Conservation (phyloP, 1,140 invertebrate species). For the Drosophila pachea region DNA sequence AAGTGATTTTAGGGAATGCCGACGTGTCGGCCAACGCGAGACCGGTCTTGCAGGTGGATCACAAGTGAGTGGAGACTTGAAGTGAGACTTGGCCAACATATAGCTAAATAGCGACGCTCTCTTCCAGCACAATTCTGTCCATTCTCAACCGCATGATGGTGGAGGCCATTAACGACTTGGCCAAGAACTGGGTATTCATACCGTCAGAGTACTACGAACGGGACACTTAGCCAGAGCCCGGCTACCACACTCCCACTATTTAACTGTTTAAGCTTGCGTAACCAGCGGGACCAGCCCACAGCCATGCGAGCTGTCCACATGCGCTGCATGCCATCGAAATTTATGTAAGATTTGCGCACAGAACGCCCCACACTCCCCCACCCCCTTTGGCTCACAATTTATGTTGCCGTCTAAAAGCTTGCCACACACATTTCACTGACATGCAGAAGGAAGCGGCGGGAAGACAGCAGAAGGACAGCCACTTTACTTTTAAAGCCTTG, state of each 20-base stretch:
- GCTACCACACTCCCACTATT: neutral
- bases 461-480: neutral
- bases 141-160: slow-evolving; percentile 59
- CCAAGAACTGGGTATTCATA: slow-evolving; percentile 73
- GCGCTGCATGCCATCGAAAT: slow-evolving; percentile 31
- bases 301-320: slow-evolving; percentile 35
- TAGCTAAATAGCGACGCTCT: neutral
- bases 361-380: neutral
- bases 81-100: neutral
- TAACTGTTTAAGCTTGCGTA: slow-evolving; percentile 4
- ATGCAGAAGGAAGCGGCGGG: neutral
- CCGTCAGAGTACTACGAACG: slow-evolving; percentile 62
- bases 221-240: slow-evolving; percentile 29
- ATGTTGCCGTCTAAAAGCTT: slow-evolving; percentile 22
- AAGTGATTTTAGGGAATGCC: slow-evolving; percentile 20
- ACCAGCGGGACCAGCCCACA: slow-evolving; percentile 4
- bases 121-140: slow-evolving; percentile 46
- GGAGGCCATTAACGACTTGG: slow-evolving; percentile 60
- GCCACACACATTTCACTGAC: slow-evolving; percentile 13
- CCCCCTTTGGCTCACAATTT: slow-evolving; percentile 17
- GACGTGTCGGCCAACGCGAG: too few species aligned
- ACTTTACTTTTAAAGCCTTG: neutral
- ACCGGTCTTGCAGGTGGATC: slow-evolving; percentile 19
- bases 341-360: slow-evolving; percentile 49
- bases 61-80: slow-evolving; percentile 38